Evolutionary conservation across 2,113 vertebrate genomes (phyloP).

Genomic region (Tangachromis dhanisi): DNA sequence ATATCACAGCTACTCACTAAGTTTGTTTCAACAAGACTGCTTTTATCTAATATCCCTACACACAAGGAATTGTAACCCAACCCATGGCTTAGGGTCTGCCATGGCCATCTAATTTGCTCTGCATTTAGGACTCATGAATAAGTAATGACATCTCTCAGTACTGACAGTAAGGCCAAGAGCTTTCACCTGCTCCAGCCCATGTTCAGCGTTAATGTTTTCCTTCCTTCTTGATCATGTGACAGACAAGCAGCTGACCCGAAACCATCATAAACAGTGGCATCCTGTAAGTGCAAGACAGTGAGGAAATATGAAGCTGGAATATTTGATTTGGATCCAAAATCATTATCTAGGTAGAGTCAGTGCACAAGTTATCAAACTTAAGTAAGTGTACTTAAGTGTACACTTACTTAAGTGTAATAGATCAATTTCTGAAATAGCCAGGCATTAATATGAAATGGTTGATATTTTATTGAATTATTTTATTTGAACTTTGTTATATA

Average conservation of each 20-base stretch:
- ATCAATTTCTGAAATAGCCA: background rate
- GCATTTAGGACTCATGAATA: conserved; percentile 72
- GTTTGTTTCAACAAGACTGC: conserved; percentile 37
- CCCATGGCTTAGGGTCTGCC: conserved; percentile 56
- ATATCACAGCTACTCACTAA: conserved; percentile 14
- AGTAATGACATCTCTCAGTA: conserved; percentile 66
- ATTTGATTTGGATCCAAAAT: conserved; percentile 41
- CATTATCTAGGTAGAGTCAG: background rate
- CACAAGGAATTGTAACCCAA: conserved; percentile 13
- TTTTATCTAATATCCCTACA: conserved; percentile 27
- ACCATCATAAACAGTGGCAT: conserved; percentile 53
- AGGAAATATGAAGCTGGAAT: conserved; percentile 28
- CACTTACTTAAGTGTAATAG: background rate
- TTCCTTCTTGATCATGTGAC: conserved; percentile 68
- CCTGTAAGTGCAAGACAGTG: conserved; percentile 38
- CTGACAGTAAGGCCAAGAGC: conserved; percentile 69
- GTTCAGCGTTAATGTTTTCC: conserved; percentile 72
- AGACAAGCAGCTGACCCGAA: conserved; percentile 72
- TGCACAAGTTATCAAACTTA: background rate
- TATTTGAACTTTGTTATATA: background rate
- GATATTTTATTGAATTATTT: background rate
- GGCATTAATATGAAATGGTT: background rate
- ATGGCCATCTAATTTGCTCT: conserved; percentile 66
- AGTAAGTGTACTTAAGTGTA: background rate
- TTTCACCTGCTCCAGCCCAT: conserved; percentile 66